Evolutionary conservation across 2,888 invertebrate species (phyloP), one percentile per base, ranked within the genome.

Genomic region (Sinotaia quadrata): DNA sequence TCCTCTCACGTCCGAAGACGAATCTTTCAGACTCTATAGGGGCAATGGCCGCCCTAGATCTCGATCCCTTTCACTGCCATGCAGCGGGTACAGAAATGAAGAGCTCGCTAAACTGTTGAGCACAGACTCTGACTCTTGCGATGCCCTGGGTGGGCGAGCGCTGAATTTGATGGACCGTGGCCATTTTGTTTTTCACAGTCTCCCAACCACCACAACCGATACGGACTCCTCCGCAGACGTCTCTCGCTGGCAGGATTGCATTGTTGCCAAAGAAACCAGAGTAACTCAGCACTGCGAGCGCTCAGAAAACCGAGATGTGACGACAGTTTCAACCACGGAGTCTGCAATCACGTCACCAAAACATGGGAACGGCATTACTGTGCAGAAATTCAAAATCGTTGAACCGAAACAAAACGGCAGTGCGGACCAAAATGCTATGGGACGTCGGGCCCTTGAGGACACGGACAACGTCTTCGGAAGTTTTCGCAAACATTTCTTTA

Each of bases 81-180:
- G 41, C 54, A 21, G 51, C 7, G 8, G 66, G 37, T 27, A 67
- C 18, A 15, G 44, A 18, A 24, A 36, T 33, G 77, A 77, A 41
- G 81, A 82, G 68, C 78, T 72, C 54, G 72, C 75, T 15, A 75
- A 75, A 24, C 73, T 81, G 15, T 69, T 81, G 27, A 70, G 74
- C 8, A 78, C 77, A 5, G 80, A 80, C 54, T 78, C 80, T 0
- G 81, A 80, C 66, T 78, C 81, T 33, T 44, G 62, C 51, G 37
- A 68, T 31, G 69, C 65, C 27, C 29, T 47, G 47, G 69, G 24
- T 4, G 56, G 49, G 10, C 58, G 56, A 7, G 58, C 49, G 29
- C 58, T 67, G 29, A 65, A 65, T 36, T 37, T 49, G 36, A 34
- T 67, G 58, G 66, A 67, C 51, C 59, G 65, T 3, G 31, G 44